These are phyloP conservation scores for Pseudochirops cupreus DNA, from an alignment of 2,797 vertebrate genomes.

Conservation along the genomic window DNA sequence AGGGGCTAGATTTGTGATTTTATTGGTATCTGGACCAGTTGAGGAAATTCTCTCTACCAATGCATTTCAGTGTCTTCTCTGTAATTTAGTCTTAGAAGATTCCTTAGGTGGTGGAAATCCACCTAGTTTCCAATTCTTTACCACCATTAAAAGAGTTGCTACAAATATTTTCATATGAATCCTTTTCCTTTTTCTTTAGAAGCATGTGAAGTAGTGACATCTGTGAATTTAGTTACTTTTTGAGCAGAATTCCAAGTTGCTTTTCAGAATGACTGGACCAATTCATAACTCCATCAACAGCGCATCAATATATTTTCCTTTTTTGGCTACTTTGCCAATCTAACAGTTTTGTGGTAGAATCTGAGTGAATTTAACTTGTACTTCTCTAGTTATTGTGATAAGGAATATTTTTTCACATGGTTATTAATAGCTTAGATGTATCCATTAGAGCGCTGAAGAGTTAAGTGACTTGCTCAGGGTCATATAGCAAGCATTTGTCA, in stretches of 20 bases:
- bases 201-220: not conserved
- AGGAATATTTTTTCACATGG: not conserved
- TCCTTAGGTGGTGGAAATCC: not conserved
- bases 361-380: not conserved
- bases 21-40: not conserved
- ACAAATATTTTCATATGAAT: not conserved
- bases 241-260: not conserved
- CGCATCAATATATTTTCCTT: not conserved
- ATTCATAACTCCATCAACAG: not conserved
- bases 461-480: not conserved
- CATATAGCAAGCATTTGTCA: not conserved
- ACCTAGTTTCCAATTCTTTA: not conserved
- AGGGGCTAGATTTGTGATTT: not conserved
- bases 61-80: not conserved
- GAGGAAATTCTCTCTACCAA: not conserved
- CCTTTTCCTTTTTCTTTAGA: not conserved
- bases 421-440: not conserved
- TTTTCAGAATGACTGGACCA: not conserved
- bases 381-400: not conserved
- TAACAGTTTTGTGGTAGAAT: not conserved
- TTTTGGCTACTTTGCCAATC: not conserved
- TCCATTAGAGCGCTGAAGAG: not conserved
- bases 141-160: too few relatives aligned
- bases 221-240: not conserved
- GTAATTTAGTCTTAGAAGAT: not conserved